Conservation (phyloP, 2,113 vertebrate species). For the Gobio gobio region DNA sequence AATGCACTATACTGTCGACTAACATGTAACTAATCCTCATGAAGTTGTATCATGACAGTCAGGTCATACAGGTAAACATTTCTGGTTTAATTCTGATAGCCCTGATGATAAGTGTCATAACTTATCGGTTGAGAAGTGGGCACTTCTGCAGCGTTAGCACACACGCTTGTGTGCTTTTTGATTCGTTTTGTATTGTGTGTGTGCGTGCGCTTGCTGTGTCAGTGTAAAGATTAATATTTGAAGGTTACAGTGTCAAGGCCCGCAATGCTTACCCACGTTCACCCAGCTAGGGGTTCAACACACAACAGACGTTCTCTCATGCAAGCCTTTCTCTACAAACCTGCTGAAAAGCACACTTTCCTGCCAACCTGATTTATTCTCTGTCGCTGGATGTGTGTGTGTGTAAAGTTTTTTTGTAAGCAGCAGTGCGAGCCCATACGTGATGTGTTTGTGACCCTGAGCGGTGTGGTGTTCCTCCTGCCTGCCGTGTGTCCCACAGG, state of each 20-base stretch:
- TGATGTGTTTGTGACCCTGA: conserved; percentile 36
- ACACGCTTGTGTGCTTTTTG: background rate
- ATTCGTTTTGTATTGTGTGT: conserved; percentile 12
- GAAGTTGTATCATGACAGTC: background rate
- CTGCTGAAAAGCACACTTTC: conserved; percentile 47
- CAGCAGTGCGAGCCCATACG: background rate
- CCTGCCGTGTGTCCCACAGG: conserved; percentile 20
- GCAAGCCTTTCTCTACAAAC: conserved; percentile 38
- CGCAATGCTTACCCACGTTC: conserved; percentile 16
- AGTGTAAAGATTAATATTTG: conserved; percentile 44
- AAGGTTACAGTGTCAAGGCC: conserved; percentile 44
- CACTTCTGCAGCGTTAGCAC: conserved; percentile 11
- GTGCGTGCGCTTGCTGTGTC: conserved; percentile 13
- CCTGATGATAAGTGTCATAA: background rate
- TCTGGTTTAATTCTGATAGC: background rate
- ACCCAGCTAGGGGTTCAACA: background rate
- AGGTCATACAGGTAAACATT: background rate
- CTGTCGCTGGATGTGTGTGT: conserved; percentile 33
- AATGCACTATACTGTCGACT: background rate
- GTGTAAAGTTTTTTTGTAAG: conserved; percentile 22
- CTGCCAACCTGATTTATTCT: conserved; percentile 44
- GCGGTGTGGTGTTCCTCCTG: conserved; percentile 23
- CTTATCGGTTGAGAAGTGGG: background rate
- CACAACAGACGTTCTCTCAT: background rate
- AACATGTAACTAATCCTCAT: background rate